phyloP scores from a whole-genome alignment of 2,888 invertebrate genomes.

The Meta bourneti region DNA sequence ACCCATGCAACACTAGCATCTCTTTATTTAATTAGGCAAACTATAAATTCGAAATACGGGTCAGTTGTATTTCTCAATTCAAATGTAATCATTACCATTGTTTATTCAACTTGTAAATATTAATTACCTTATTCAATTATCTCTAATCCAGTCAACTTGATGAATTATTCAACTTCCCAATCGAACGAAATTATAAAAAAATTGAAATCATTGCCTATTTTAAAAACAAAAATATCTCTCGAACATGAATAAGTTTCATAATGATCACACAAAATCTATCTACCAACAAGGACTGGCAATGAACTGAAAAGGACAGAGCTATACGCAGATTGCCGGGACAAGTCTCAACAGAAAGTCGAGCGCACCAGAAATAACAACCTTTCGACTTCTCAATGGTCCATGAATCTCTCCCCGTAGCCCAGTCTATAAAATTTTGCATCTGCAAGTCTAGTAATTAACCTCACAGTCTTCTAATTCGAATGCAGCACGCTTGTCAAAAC shows the following conservation, averaged over 20 bases:
- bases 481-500: constrained; percentile 72
- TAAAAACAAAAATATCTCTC: too few relatives aligned
- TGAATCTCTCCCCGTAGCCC: constrained; percentile 41
- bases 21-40: not conserved
- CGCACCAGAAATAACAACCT: constrained; percentile 55
- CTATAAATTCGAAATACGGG: not conserved
- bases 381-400: constrained; percentile 65
- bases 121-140: too few relatives aligned
- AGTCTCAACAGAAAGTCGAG: not conserved
- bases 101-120: too few relatives aligned
- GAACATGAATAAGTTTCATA: too few relatives aligned
- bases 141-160: too few relatives aligned
- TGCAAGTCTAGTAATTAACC: constrained; percentile 51
- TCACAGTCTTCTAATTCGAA: constrained; percentile 58
- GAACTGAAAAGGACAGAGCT: not conserved
- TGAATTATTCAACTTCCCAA: too few relatives aligned
- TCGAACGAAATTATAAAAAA: too few relatives aligned
- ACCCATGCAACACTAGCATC: not conserved
- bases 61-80: too few relatives aligned
- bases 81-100: too few relatives aligned
- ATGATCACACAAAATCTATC: too few relatives aligned
- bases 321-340: not conserved
- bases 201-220: too few relatives aligned
- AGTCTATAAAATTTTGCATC: constrained; percentile 67
- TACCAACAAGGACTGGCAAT: too few relatives aligned